Conservation (phyloP, 2,113 vertebrate genomes). For the Proteles cristata region DNA sequence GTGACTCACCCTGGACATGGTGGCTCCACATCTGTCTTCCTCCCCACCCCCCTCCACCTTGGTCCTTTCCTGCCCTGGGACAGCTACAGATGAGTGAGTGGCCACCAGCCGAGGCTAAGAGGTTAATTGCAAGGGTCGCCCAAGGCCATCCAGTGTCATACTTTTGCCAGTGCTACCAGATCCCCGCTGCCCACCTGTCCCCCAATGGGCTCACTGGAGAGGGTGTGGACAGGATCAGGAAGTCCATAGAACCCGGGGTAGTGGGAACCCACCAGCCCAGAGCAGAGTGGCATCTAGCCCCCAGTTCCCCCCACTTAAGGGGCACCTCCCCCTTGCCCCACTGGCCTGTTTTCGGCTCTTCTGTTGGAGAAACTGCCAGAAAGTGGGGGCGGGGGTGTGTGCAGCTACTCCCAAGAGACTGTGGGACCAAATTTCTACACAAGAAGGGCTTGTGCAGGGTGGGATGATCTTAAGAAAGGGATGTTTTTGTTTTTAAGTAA, state of each 20-base stretch:
- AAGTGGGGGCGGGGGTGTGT: background rate
- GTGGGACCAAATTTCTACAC: background rate
- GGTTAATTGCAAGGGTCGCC: background rate
- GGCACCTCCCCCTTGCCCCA: background rate
- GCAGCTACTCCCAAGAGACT: background rate
- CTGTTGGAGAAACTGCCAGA: background rate
- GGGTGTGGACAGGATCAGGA: background rate
- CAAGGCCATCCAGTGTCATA: rapidly evolving
- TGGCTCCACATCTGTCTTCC: background rate
- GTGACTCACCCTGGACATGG: background rate
- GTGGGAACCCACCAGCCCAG: background rate
- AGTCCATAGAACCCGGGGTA: background rate
- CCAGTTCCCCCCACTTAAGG: rapidly evolving
- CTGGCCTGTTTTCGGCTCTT: background rate
- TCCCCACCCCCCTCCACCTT: no score
- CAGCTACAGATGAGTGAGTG: background rate
- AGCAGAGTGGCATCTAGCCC: background rate
- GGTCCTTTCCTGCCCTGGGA: background rate
- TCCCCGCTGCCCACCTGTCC: background rate
- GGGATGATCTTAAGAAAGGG: background rate
- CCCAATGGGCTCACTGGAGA: background rate
- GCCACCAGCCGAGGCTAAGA: background rate
- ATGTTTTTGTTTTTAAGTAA: background rate
- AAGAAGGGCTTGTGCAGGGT: background rate
- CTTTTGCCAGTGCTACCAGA: background rate